These are phyloP conservation scores for Hippocampus zosterae DNA, from an alignment of 2,113 vertebrate species.

Conservation along the genomic window DNA sequence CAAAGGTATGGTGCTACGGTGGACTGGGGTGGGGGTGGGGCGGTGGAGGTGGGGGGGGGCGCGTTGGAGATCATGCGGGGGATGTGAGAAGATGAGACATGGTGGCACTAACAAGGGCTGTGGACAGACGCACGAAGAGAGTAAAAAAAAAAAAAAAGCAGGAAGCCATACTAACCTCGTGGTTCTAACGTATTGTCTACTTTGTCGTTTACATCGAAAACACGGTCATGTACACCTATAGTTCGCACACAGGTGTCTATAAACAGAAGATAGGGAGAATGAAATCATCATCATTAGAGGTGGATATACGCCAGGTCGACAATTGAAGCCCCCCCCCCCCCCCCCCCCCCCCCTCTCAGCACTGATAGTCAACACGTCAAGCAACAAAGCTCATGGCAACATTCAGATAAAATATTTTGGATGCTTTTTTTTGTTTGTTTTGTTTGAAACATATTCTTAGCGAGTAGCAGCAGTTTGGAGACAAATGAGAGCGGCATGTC, in stretches of 20 bases:
- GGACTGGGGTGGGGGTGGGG: background rate
- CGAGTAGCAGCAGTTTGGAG: constrained; percentile 71
- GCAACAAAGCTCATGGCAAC: constrained; percentile 72
- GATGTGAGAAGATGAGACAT: constrained; percentile 32
- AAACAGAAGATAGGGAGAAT: constrained; percentile 89
- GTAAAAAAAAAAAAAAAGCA: constrained; percentile 71
- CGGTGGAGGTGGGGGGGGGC: background rate
- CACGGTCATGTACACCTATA: constrained; percentile 99
- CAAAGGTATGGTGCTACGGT: background rate
- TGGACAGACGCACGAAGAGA: constrained; percentile 70
- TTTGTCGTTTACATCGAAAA: constrained; percentile 99
- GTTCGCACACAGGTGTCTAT: constrained; percentile 99
- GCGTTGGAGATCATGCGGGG: constrained; percentile 7
- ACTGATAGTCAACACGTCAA: constrained; percentile 53
- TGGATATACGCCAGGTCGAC: constrained; percentile 88
- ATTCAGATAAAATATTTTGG: constrained; percentile 49
- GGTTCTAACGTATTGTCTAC: constrained; percentile 99
- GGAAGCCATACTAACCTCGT: constrained; percentile 99
- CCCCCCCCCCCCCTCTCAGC: constrained; percentile 24
- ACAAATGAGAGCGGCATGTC: constrained; percentile 61
- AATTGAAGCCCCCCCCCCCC: constrained; percentile 58
- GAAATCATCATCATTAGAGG: constrained; percentile 69
- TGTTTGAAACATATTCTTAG: constrained; percentile 16
- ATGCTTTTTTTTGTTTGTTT: constrained; percentile 12
- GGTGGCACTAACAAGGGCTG: constrained; percentile 70